phyloP scores from a whole-genome alignment of 1,140 invertebrate genomes.

The Ectropis grisescens region DNA sequence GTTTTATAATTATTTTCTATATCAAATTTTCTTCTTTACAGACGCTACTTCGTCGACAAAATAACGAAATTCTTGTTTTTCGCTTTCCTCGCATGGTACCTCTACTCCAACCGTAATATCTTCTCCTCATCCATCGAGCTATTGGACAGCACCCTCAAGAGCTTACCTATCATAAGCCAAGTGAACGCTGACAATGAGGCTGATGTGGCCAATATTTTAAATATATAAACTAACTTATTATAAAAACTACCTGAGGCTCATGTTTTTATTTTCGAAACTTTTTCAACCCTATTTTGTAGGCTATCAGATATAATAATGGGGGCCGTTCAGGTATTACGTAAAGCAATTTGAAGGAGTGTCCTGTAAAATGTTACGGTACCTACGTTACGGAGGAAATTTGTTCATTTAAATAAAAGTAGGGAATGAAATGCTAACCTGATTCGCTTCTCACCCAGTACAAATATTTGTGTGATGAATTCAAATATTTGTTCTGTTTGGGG shows the following conservation, averaged over 20 bases:
- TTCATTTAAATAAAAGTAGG: no score
- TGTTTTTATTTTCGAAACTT: no score
- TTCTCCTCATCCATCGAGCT: constrained; percentile 14
- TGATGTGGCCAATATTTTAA: no score
- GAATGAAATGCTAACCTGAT: no score
- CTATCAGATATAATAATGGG: background rate
- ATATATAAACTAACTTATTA: no score
- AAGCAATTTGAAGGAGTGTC: background rate
- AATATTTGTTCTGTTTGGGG: no score
- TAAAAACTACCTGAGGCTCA: no score
- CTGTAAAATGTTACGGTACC: background rate
- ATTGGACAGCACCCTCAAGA: constrained; percentile 17
- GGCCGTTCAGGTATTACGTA: background rate
- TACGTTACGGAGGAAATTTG: background rate
- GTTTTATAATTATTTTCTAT: no score
- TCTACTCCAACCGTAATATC: constrained; percentile 23
- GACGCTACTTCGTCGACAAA: constrained; percentile 36
- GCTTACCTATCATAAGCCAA: constrained; percentile 9
- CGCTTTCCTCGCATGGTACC: constrained; percentile 25
- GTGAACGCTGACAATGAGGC: background rate
- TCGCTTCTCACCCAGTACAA: no score
- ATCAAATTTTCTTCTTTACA: constrained; percentile 24
- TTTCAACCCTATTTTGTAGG: no score
- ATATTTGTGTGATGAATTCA: no score
- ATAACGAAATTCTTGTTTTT: constrained; percentile 21